A percentile compares a stretch with the other conserved stretches of the same genome.
These are phyloP conservation scores for Drosophila fuyamai DNA, from an alignment of 1,140 invertebrate species.

Conservation along the genomic window DNA sequence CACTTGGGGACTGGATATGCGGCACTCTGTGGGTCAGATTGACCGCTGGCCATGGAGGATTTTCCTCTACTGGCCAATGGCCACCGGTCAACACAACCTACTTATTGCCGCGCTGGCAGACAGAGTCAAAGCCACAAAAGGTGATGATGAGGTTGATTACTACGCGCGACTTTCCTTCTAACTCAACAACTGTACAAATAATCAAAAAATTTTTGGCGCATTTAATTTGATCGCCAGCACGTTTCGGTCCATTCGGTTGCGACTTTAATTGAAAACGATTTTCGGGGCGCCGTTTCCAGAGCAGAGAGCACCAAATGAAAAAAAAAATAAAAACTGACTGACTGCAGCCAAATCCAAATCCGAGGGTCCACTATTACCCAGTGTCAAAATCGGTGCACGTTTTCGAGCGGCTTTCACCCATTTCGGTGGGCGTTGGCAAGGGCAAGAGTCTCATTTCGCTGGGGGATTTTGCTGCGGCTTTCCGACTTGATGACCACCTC, in stretches of 20 bases:
- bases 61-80: conserved; percentile 12
- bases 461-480: conserved; percentile 43
- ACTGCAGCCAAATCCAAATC: conserved; percentile 13
- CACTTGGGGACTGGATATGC: conserved; percentile 17
- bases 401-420: conserved; percentile 68
- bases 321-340: neutral
- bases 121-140: conserved; percentile 64
- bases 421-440: conserved; percentile 71
- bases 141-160: conserved; percentile 82
- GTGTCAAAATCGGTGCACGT: conserved; percentile 78
- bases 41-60: conserved; percentile 14
- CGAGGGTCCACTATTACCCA: conserved; percentile 48
- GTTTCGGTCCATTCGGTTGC: conserved; percentile 54
- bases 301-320: conserved; percentile 26
- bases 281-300: conserved; percentile 63
- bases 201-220: conserved; percentile 76
- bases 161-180: conserved; percentile 78
- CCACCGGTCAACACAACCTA: conserved; percentile 71
- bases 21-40: conserved; percentile 61
- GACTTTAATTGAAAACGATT: conserved; percentile 79
- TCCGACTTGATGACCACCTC: conserved; percentile 38
- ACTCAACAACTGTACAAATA: conserved; percentile 75
- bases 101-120: conserved; percentile 31
- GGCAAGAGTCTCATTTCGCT: conserved; percentile 43
- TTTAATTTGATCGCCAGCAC: conserved; percentile 81